Percentiles rank a stretch among this genome's conserved stretches.
Evolutionary conservation across 2,113 vertebrate species (phyloP).

Genomic region (Sinosuthora webbiana): DNA sequence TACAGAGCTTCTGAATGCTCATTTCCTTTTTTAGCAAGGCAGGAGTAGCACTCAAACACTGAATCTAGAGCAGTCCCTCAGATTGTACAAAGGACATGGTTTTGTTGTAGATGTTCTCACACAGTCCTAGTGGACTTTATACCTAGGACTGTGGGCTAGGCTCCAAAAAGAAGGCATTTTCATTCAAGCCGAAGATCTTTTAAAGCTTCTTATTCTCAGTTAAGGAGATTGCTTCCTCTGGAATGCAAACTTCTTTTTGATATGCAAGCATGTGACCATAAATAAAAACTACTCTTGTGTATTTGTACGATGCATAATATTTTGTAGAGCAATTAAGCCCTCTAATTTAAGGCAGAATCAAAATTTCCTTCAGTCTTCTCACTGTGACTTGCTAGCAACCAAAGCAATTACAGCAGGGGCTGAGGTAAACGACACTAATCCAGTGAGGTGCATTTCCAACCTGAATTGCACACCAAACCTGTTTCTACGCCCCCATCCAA

Average conservation of each 20-base stretch:
- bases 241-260: constrained; percentile 32
- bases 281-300: constrained; percentile 19
- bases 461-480: constrained; percentile 34
- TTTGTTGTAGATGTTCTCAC: background rate
- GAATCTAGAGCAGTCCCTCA: background rate
- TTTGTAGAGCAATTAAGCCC: constrained; percentile 14
- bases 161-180: constrained; percentile 23
- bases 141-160: background rate
- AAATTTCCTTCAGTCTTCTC: background rate
- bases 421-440: background rate
- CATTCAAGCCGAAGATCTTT: background rate
- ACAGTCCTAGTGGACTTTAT: background rate
- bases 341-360: background rate
- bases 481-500: background rate
- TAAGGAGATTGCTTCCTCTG: constrained; percentile 26
- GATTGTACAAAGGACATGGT: background rate
- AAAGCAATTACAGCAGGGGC: background rate
- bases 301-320: background rate
- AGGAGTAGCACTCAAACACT: background rate
- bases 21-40: background rate
- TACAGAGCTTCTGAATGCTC: background rate
- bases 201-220: constrained; percentile 31
- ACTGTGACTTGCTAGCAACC: background rate
- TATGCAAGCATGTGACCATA: constrained; percentile 6
- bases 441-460: background rate